phyloP scores from a whole-genome alignment of 2,113 vertebrate species.

The Cranoglanis bouderius region DNA sequence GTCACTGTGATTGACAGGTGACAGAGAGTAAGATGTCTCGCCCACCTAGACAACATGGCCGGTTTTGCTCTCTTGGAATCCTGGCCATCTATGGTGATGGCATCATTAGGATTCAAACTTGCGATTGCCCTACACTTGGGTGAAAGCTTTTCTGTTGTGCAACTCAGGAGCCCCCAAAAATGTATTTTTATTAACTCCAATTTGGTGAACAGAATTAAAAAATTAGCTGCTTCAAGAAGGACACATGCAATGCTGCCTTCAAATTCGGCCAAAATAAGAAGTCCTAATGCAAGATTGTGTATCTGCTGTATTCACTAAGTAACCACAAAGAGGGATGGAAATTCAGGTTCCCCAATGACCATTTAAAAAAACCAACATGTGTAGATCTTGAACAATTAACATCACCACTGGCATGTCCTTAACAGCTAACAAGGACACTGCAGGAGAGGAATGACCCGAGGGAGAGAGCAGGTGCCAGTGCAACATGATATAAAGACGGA shows the following conservation, averaged over 20 bases:
- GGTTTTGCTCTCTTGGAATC: not conserved
- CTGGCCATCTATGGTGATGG: no score
- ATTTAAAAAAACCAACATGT: not conserved
- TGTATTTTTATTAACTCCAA: not conserved
- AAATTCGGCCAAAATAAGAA: not conserved
- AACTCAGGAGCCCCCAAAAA: not conserved
- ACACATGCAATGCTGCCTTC: not conserved
- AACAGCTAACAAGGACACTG: conserved; percentile 7
- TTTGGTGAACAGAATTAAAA: not conserved
- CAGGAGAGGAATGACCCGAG: not conserved
- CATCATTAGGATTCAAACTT: not conserved
- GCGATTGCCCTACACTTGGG: not conserved
- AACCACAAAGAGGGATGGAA: not conserved
- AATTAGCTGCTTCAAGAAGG: not conserved
- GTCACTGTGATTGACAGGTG: not conserved
- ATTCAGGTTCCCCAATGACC: no score
- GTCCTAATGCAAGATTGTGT: not conserved
- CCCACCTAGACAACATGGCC: not conserved
- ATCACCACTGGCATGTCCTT: not conserved
- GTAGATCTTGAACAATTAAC: conserved; percentile 29
- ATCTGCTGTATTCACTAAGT: not conserved
- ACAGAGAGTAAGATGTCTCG: not conserved
- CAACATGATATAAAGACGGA: conserved; percentile 19
- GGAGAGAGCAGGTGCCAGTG: conserved; percentile 23
- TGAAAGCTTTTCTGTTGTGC: not conserved